Base-by-base conservation (phyloP, 2,113 vertebrate genomes). In the Montifringilla adamsi region DNA sequence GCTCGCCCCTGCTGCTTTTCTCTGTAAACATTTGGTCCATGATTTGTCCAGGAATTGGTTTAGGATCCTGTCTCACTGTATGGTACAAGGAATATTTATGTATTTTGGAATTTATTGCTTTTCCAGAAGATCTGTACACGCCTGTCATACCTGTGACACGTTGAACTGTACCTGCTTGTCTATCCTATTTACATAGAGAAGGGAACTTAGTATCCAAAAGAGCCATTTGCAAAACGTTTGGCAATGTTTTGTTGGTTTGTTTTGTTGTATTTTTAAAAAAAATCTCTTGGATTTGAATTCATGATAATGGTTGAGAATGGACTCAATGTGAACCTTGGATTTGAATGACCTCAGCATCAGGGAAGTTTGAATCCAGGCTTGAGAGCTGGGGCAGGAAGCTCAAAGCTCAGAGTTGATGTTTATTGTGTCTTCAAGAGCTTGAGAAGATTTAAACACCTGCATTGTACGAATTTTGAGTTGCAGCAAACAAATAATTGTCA, bases 81-180 rank as follows among this genome's bases (percentile, higher is more conserved):
- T 95, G 96, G 96, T 97, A 91, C 95, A 97, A 96, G 94, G 92
- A 94, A 77, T 97, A 92, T 97, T 94, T 97, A 95, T 97, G 95
- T 96, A 81, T 93, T 95, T 96, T 93, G 87, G 95, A 53, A 79
- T 93, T 93, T 94, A 47, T 63, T 84, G 93, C 64, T 84, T 95
- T 92, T 96, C 95, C 94, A 93, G 84, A 85, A 92, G 92, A 67
- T 87, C 78, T 80, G n/a, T 50, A 44, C 87, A 72, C 86, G 24
- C 1, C 78, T 79, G 74, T 89, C 68, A 2, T 69, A 44, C 67
- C 87, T 86, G 73, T 81, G 89, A 84, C 52, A 37, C 6, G 0
- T 4, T 62, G 83, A 94, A 53, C 74, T 94, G 87, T 96, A 89
- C 96, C 94, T 87, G 44, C 39, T 50, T 3, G 84, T 96, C 95